Base-by-base conservation (phyloP, 2,797 vertebrate species). In the Danionella dracula region DNA sequence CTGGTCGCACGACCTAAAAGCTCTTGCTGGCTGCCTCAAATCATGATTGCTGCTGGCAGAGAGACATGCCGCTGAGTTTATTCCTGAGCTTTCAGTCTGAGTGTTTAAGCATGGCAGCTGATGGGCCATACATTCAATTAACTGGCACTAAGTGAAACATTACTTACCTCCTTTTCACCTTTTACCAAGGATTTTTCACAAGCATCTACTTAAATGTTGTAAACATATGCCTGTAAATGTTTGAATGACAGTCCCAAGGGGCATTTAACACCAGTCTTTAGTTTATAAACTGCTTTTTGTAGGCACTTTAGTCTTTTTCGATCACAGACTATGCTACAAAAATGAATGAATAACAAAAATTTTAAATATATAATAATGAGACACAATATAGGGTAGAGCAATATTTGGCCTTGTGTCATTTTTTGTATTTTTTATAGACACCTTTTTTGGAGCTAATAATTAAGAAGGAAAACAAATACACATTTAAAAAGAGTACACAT, bases 41-140 rank as follows among this genome's bases (percentile, higher is more conserved):
- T 42, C 32, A 50, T 74, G 67, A 66, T 76, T 76, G 60, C 71
- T 59, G 63, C 45, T 61, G 42, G 68, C 59, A 53, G 44, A 68
- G 49, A 48, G 63, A 58, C 63, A 23, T 56, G 63, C 41, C 9
- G 37, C 40, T 29, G 38, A 46, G 49, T 71, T 68, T 60, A 58
- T 71, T 73, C 59, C 68, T 56, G 35, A 31, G 20, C 53, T 66
- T 73, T 70, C 57, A 63, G 41, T 13, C 55, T 23, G 57, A 59
- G 63, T 48, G 42, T 68, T 66, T 68, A 41, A 54, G 55, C 40
- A 48, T 44, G 44, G 66, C 60, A 54, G 55, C 45, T 27, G 19
- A 37, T 50, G 61, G 50, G 50, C 23, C 13, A 48, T 74, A 66
- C 55, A 55, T 59, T 64, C 20, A 19, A 59, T 57, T 60, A 71